These are phyloP conservation scores for Callaeas wilsoni DNA, from an alignment of 2,113 vertebrate species.

Conservation along the genomic window DNA sequence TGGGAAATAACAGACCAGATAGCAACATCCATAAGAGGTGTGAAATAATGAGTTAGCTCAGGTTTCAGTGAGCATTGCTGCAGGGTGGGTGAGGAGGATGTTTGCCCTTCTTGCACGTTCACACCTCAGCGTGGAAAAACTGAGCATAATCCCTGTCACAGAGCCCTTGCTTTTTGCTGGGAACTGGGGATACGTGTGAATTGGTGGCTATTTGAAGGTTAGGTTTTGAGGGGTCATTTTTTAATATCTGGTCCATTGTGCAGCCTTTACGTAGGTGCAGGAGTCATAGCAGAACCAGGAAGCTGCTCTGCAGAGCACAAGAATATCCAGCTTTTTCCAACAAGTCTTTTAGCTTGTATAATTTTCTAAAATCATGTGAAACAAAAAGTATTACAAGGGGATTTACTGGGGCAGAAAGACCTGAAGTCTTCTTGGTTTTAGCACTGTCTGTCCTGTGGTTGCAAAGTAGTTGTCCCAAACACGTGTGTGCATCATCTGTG, in stretches of 20 bases:
- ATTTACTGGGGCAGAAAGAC: background rate
- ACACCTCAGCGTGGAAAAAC: background rate
- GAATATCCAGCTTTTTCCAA: background rate
- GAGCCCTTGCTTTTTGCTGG: background rate
- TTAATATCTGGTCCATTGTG: background rate
- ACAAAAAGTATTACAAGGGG: background rate
- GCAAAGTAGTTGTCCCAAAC: background rate
- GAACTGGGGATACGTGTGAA: background rate
- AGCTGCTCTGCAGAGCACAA: background rate
- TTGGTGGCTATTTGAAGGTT: background rate
- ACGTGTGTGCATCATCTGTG: accelerated
- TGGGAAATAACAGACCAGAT: background rate
- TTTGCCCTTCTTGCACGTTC: background rate
- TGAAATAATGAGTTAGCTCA: background rate
- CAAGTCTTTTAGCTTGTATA: background rate
- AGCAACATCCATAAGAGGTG: background rate
- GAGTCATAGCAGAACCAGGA: background rate
- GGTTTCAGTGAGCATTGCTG: background rate
- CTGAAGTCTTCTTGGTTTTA: background rate
- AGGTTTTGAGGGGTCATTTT: background rate
- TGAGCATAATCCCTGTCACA: background rate
- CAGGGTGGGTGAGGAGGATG: background rate
- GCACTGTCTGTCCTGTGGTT: background rate
- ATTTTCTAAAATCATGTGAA: background rate
- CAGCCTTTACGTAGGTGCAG: background rate